phyloP scores from a whole-genome alignment of 2,888 invertebrate species.

The Drosophila siamana region DNA sequence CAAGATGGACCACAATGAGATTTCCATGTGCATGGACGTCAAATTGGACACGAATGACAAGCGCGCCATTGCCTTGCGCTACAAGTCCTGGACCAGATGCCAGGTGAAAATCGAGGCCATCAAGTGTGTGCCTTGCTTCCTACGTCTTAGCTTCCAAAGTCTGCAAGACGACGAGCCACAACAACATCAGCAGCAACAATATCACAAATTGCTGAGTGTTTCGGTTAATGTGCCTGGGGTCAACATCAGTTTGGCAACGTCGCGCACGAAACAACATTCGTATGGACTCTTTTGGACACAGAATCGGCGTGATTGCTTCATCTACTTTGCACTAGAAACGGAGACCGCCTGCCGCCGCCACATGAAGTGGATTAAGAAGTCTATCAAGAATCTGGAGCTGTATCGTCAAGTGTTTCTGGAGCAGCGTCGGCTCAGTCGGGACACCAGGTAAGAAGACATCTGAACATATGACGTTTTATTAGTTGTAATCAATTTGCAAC shows the following conservation, averaged over 20 bases:
- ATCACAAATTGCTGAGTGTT: slow-evolving; percentile 65
- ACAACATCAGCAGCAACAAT: slow-evolving; percentile 14
- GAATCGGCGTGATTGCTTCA: slow-evolving; percentile 84
- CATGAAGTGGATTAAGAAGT: slow-evolving; percentile 85
- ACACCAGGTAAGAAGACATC: slow-evolving; percentile 38
- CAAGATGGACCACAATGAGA: slow-evolving; percentile 84
- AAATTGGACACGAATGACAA: slow-evolving; percentile 85
- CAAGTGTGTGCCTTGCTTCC: slow-evolving; percentile 85
- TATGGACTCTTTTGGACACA: slow-evolving; percentile 85
- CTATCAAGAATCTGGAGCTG: slow-evolving; percentile 84
- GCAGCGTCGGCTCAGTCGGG: slow-evolving; percentile 81
- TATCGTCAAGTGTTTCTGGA: slow-evolving; percentile 84
- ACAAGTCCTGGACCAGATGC: slow-evolving; percentile 84
- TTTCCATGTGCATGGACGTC: slow-evolving; percentile 84
- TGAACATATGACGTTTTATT: not conserved
- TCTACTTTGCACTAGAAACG: slow-evolving; percentile 84
- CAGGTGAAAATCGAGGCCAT: slow-evolving; percentile 85
- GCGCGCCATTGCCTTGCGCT: slow-evolving; percentile 81
- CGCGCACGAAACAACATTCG: slow-evolving; percentile 84
- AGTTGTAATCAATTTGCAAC: not conserved
- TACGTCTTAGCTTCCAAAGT: slow-evolving; percentile 82
- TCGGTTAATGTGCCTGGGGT: slow-evolving; percentile 85
- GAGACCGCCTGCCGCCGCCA: slow-evolving; percentile 83
- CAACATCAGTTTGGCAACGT: slow-evolving; percentile 82
- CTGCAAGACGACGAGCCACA: slow-evolving; percentile 25